Base-by-base conservation (phyloP, 2,888 invertebrate genomes). In the Harpalus rubripes region DNA sequence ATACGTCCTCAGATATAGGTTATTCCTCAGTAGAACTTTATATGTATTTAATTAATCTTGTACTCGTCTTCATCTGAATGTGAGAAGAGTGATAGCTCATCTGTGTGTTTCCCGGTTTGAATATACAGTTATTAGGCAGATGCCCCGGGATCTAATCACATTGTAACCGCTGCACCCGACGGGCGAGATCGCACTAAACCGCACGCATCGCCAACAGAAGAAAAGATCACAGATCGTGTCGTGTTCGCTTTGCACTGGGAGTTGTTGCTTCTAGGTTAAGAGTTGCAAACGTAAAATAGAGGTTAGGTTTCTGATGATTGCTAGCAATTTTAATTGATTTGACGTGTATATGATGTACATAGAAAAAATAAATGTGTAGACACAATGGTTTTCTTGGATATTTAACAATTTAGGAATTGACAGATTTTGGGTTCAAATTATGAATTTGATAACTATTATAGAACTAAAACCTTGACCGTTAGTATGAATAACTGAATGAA, bases 121-220 rank as follows among this genome's bases (percentile, higher is more conserved):
- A 74, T 41, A 74, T 74, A 74, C 72, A 74, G 72, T 74, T 74
- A 74, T 74, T 74, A 74, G 41, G 72, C 41, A 74, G 41, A 7
- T 22, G 72, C 72, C 26, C 15, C 41, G 41, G 72, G 72, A 8
- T 74, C 72, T 74, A 74, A 74, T 74, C 72, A 74, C 72, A 74
- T 74, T 63, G 41, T 74, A 74, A 74, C 72, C 72, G 72, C 72
- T 74, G 72, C 72, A 44, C 72, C 72, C 72, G 41, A 10, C 22
- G 44, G 72, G 16, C 72, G 44, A 39, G 32, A 68, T 39, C 63
- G 26, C 68, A 68, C 68, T 32, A 63, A 39, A 68, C 68, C 68
- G 16, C 72, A 74, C 72, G 72, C 72, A 74, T 44, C 72, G 41
- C 68, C 10, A 52, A 4, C 44, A 4, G 32, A 32, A 32, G 32